Base-by-base conservation (phyloP, 2,888 invertebrate genomes). In the Cataglyphis cursor region DNA sequence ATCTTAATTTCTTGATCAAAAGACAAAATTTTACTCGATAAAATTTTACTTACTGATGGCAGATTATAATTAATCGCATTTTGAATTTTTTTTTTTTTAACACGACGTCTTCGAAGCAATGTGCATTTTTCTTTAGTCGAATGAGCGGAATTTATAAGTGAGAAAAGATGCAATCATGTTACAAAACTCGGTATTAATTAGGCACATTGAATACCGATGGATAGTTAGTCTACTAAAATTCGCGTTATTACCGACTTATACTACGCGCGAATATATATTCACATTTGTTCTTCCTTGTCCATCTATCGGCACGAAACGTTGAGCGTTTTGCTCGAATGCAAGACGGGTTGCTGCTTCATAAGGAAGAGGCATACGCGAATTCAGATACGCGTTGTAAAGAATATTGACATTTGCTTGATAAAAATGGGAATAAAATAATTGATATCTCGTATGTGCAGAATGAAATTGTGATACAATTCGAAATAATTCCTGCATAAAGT, bases 261-360 rank as follows among this genome's bases (percentile, higher is more conserved):
- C 31, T n/a, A 70, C 15, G 9, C 18, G 8, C 24, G 51, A 51
- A 15, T n/a, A 1, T 21, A 41, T 15, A 66, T 44, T 35, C 38
- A 15, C 1, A 9, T 76, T 41, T 57, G 9, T 3, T 31, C 59
- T 31, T 70, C 12, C 18, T 21, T 70, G 59, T 24, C 24, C n/a
- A 68, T 35, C 59, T 68, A 61, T 65, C 65, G 12, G 28, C 44
- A 28, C 24, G 10, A 76, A 31, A 51, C 28, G 38, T 41, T 10
- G 35, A 68, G 0, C n/a, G 38, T 54, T 57, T 3, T 74, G 31
- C 65, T 65, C 35, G 9, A 57, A 74, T 1, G 82, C 15, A 76
- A 57, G 21, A 18, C 59, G 82, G 82, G 82, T 82, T 75, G 81
- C 81, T 65, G 9, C 15, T 38, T 24, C 8, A 4, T 12, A n/a